Evolutionary conservation across 2,888 invertebrate genomes (phyloP).

Genomic region (Nomada ferruginata): DNA sequence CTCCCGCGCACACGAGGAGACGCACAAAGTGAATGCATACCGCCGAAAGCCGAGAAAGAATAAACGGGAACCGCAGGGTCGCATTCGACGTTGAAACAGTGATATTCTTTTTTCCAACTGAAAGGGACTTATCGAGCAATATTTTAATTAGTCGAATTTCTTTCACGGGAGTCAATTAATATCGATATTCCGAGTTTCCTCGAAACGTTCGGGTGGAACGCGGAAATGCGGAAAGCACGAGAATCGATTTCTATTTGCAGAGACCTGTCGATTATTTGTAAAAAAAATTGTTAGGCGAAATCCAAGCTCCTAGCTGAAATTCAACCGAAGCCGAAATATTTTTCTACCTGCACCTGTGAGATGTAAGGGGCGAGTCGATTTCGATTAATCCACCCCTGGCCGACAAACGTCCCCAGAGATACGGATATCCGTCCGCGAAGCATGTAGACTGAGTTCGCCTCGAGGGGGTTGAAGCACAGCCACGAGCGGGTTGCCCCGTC

Average conservation of each 20-base stretch:
- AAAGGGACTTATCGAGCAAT: not conserved
- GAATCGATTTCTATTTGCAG: not conserved
- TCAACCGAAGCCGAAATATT: not conserved
- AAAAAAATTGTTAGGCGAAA: too few species aligned
- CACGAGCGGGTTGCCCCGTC: constrained; percentile 55
- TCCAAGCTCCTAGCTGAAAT: too few species aligned
- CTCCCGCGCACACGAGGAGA: constrained; percentile 53
- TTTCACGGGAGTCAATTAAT: not conserved
- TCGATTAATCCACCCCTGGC: constrained; percentile 60
- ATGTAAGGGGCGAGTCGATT: constrained; percentile 9
- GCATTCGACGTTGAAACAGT: constrained; percentile 6
- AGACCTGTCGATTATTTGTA: too few species aligned
- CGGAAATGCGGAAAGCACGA: not conserved
- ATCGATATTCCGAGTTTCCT: not conserved
- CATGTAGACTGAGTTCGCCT: constrained; percentile 53
- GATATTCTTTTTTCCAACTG: not conserved
- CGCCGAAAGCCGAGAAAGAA: constrained; percentile 43
- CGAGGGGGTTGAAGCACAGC: constrained; percentile 52
- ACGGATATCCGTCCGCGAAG: constrained; percentile 36
- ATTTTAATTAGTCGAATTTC: not conserved
- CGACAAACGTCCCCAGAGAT: constrained; percentile 29
- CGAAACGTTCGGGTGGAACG: not conserved
- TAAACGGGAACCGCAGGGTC: constrained; percentile 39
- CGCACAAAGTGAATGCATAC: constrained; percentile 53
- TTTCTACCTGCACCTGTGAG: not conserved